Percentiles rank a stretch among this genome's conserved stretches.
Evolutionary conservation across 1,140 invertebrate species (phyloP).

Genomic region (Bombus vancouverensis): DNA sequence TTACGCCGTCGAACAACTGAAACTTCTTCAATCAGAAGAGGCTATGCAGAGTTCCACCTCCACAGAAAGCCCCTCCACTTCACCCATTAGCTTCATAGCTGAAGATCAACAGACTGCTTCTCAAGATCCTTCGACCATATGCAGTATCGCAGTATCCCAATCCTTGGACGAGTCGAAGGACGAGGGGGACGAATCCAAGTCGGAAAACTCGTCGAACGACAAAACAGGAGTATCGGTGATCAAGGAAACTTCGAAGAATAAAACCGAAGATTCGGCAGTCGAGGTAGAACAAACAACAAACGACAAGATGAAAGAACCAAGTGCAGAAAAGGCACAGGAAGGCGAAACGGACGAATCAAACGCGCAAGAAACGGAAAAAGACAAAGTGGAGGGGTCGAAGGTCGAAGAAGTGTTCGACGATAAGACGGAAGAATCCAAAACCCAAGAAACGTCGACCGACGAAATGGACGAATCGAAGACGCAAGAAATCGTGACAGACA

Average conservation of each 20-base stretch:
- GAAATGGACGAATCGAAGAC: not conserved
- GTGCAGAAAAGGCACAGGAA: not conserved
- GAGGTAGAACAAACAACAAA: not conserved
- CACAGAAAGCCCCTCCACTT: not conserved
- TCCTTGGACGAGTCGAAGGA: not conserved
- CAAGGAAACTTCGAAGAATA: not conserved
- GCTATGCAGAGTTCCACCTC: constrained; percentile 9
- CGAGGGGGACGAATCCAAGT: not conserved
- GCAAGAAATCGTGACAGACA: not conserved
- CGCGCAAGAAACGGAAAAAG: not conserved
- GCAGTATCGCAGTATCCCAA: not conserved
- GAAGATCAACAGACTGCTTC: not conserved
- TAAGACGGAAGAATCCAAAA: not conserved
- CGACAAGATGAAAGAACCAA: not conserved
- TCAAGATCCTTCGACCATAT: not conserved
- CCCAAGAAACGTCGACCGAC: not conserved
- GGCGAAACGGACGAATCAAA: not conserved
- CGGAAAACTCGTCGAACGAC: not conserved
- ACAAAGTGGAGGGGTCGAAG: not conserved
- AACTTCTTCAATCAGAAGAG: constrained; percentile 67
- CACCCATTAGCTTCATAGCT: not conserved
- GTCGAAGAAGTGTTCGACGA: not conserved
- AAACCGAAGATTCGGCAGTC: not conserved
- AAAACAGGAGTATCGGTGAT: not conserved
- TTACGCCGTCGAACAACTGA: constrained; percentile 76